These are phyloP conservation scores for Machimus rusticus DNA, from an alignment of 2,888 invertebrate species.

Conservation along the genomic window DNA sequence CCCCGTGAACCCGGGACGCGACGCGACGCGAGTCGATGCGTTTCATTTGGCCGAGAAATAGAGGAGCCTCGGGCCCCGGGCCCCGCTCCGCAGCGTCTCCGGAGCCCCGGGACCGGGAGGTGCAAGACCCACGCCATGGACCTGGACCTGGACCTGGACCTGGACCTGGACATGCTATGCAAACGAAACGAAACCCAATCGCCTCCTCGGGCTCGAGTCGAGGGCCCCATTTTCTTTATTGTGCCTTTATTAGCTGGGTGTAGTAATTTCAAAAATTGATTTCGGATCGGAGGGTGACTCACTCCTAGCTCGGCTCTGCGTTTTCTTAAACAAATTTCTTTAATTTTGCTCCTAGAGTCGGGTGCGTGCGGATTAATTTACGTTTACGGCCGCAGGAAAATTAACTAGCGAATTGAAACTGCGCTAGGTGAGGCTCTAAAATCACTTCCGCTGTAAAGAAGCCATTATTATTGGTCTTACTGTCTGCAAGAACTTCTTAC, in stretches of 20 bases:
- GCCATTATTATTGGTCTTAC: not conserved
- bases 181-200: slow-evolving; percentile 34
- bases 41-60: slow-evolving; percentile 34
- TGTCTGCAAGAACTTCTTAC: not conserved
- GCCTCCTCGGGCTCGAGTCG: no score
- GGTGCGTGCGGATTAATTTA: not conserved
- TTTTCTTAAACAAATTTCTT: not conserved
- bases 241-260: slow-evolving; percentile 27
- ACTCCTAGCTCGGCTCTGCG: not conserved
- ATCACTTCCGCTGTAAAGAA: not conserved
- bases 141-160: no score
- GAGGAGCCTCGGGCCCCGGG: not conserved
- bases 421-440: not conserved
- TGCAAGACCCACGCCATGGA: not conserved
- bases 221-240: slow-evolving; percentile 30
- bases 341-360: not conserved
- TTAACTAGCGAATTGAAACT: not conserved
- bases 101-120: not conserved
- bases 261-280: slow-evolving; percentile 34
- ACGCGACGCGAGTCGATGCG: slow-evolving; percentile 13
- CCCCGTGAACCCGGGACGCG: slow-evolving; percentile 4
- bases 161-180: not conserved
- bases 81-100: not conserved
- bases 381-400: not conserved
- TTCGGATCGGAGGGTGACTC: slow-evolving; percentile 16